phyloP scores from a whole-genome alignment of 2,113 vertebrate genomes.

The Hemicordylus capensis region DNA sequence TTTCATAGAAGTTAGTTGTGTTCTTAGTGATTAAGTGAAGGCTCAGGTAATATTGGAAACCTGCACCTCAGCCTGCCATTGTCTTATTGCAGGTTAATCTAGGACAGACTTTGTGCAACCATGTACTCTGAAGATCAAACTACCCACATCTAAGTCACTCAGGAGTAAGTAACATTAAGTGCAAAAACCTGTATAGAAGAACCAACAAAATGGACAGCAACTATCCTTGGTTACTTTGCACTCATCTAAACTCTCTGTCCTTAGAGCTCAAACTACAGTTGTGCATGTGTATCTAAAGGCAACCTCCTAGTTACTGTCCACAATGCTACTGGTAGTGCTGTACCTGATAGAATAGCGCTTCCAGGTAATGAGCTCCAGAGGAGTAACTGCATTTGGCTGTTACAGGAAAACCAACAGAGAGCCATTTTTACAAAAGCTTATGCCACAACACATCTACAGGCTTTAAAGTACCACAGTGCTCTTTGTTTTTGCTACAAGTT shows the following conservation, averaged over 20 bases:
- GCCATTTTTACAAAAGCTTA: background rate
- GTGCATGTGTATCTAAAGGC: background rate
- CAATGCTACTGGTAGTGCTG: background rate
- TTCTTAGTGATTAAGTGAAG: background rate
- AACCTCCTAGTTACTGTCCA: background rate
- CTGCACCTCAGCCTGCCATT: background rate
- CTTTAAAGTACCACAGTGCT: background rate
- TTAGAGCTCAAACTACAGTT: background rate
- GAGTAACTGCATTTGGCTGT: background rate
- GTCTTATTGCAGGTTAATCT: background rate
- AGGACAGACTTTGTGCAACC: background rate
- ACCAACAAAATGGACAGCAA: accelerated
- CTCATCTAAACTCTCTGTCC: background rate
- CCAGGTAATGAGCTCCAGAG: background rate
- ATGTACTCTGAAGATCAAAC: background rate
- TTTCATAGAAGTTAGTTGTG: background rate
- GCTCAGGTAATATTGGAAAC: background rate
- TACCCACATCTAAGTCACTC: background rate
- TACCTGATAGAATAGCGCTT: background rate
- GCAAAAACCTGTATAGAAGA: background rate
- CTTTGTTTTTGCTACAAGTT: no score
- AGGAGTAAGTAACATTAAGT: no score
- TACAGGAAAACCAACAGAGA: background rate
- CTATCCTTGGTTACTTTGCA: background rate
- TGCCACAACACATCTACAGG: background rate